Percentiles rank a stretch among this genome's conserved stretches.
Conservation (phyloP, 1,140 invertebrate genomes). For the Macrotrachela quadricornifera region DNA sequence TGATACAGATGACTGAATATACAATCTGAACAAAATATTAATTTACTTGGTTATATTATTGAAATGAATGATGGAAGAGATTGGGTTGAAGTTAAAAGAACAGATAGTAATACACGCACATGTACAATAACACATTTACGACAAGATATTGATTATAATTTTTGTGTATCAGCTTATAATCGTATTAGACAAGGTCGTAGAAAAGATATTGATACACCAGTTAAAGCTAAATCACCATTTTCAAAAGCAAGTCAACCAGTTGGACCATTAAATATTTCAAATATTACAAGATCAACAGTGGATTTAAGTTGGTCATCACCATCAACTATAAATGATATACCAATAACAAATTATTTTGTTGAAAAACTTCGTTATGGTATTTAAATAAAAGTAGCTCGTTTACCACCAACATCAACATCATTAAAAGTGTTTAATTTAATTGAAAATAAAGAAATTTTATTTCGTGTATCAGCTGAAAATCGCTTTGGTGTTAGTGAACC, state of each 20-base stretch:
- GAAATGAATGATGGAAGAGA: conserved; percentile 61
- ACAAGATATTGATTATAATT: conserved; percentile 74
- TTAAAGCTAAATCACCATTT: conserved; percentile 1
- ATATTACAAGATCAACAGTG: conserved; percentile 78
- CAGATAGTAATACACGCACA: conserved; percentile 35
- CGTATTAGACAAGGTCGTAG: conserved; percentile 73
- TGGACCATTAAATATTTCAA: conserved; percentile 70
- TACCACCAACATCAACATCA: conserved; percentile 65
- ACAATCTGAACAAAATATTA: too few species aligned
- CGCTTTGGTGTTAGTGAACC: conserved; percentile 82
- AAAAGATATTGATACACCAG: background rate
- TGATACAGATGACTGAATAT: too few species aligned
- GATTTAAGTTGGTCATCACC: conserved; percentile 82
- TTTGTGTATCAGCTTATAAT: conserved; percentile 74
- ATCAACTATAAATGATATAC: conserved; percentile 80
- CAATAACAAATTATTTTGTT: conserved; percentile 86
- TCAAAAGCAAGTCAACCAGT: conserved; percentile 62
- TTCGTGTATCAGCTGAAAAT: conserved; percentile 81
- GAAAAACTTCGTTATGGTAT: conserved; percentile 70
- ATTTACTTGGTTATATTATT: conserved; percentile 69
- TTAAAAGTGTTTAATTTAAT: conserved; percentile 58
- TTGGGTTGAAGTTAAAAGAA: conserved; percentile 65
- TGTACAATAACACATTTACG: background rate
- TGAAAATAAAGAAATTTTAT: conserved; percentile 85
- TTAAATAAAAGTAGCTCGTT: conserved; percentile 73